Conservation (phyloP, 2,888 invertebrate genomes). For the Panopea generosa region DNA sequence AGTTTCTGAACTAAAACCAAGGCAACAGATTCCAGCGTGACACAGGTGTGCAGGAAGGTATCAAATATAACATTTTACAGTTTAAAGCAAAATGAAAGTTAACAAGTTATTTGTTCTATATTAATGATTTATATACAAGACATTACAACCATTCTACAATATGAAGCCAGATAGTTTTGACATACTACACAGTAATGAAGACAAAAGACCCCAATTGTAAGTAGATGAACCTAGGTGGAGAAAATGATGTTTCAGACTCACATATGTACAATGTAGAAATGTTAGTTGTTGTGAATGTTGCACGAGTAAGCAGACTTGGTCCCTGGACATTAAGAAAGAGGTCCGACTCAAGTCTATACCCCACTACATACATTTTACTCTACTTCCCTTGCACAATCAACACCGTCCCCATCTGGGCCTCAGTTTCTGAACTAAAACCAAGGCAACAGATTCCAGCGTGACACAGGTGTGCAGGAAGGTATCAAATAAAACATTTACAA, state of each 20-base stretch:
- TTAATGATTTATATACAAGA: too few species aligned
- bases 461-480: slow-evolving; percentile 49
- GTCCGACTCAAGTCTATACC: slow-evolving; percentile 38
- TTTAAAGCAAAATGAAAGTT: too few species aligned
- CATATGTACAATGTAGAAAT: too few species aligned
- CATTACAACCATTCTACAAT: too few species aligned
- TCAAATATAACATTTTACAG: too few species aligned
- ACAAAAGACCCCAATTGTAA: too few species aligned
- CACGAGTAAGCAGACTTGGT: slow-evolving; percentile 27
- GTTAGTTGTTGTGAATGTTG: slow-evolving; percentile 2
- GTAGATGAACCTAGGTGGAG: too few species aligned
- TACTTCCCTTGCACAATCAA: slow-evolving; percentile 52
- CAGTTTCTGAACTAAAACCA: slow-evolving; percentile 31
- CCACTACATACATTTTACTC: slow-evolving; percentile 29
- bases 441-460: slow-evolving; percentile 34
- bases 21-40: slow-evolving; percentile 36
- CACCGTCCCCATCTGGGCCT: slow-evolving; percentile 38
- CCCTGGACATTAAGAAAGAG: slow-evolving; percentile 54
- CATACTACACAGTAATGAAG: too few species aligned
- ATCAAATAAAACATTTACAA: too few species aligned
- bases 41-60: slow-evolving; percentile 46
- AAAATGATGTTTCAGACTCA: too few species aligned
- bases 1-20: slow-evolving; percentile 31
- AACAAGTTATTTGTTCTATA: too few species aligned
- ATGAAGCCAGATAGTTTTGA: too few species aligned